Conservation (phyloP, 2,888 invertebrate species). For the Slavum lentiscoides region DNA sequence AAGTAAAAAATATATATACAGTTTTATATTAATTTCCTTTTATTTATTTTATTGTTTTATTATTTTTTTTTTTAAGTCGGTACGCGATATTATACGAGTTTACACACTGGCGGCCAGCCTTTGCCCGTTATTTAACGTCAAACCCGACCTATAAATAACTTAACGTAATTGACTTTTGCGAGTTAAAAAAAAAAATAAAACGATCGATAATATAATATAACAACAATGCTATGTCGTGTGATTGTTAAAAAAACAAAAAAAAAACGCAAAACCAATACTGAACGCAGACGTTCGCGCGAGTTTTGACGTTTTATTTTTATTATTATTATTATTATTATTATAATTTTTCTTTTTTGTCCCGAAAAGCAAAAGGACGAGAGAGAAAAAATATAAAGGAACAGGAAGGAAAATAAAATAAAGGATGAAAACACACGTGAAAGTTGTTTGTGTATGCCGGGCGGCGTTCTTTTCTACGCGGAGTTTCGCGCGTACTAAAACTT, state of each 20-base stretch:
- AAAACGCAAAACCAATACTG: slow-evolving; percentile 19
- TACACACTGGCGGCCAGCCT: too few species aligned
- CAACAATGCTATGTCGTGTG: not conserved
- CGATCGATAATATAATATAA: slow-evolving; percentile 10
- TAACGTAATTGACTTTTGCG: too few species aligned
- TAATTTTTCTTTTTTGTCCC: not conserved
- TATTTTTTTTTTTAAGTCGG: too few species aligned
- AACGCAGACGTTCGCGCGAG: slow-evolving; percentile 18
- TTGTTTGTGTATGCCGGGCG: slow-evolving; percentile 49
- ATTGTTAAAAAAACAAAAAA: slow-evolving; percentile 22
- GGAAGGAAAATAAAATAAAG: slow-evolving; percentile 44
- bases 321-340: not conserved
- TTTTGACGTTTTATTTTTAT: slow-evolving; percentile 28
- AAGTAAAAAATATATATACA: too few species aligned
- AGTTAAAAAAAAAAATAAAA: not conserved
- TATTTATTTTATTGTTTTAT: too few species aligned
- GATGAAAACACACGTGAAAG: slow-evolving; percentile 26
- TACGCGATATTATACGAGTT: too few species aligned
- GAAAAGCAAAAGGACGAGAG: not conserved
- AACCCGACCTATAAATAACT: not conserved
- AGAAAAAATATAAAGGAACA: not conserved
- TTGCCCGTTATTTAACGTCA: too few species aligned
- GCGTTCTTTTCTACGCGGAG: slow-evolving; percentile 18
- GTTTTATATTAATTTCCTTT: too few species aligned
- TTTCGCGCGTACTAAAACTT: slow-evolving; percentile 52